Percentiles rank a stretch among this genome's conserved stretches.
Conservation (phyloP, 2,797 vertebrate genomes). For the Rhyacichthys aspro region DNA sequence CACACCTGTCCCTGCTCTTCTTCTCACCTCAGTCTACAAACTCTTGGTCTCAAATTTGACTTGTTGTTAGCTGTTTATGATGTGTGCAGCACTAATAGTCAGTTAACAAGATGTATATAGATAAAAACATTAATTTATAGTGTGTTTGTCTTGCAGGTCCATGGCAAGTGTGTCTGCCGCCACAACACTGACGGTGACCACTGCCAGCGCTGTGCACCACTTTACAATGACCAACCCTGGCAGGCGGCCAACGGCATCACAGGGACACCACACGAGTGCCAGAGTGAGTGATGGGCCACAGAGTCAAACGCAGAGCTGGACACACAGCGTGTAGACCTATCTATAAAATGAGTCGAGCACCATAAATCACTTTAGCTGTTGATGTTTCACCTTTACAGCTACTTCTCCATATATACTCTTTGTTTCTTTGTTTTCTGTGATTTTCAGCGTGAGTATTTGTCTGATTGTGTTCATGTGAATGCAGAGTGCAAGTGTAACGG, state of each 20-base stretch:
- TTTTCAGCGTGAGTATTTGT: neutral
- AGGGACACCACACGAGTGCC: constrained; percentile 86
- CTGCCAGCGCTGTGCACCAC: constrained; percentile 87
- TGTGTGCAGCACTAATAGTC: no score
- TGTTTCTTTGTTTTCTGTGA: neutral
- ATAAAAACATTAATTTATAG: constrained; percentile 6
- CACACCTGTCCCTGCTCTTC: no score
- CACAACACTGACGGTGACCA: constrained; percentile 93
- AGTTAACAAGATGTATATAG: neutral
- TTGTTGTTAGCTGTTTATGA: neutral
- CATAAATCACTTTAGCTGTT: constrained; percentile 46
- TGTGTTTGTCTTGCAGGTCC: constrained; percentile 78
- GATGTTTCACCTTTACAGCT: constrained; percentile 9
- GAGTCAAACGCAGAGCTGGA: constrained; percentile 48
- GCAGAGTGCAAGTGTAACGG: constrained; percentile 92
- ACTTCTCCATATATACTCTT: neutral
- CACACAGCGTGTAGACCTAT: constrained; percentile 37
- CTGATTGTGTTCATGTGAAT: constrained; percentile 13
- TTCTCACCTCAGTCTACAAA: no score
- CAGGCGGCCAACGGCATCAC: constrained; percentile 88
- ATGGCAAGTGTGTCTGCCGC: constrained; percentile 92
- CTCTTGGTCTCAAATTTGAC: no score
- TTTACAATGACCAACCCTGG: constrained; percentile 93
- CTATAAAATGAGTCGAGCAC: constrained; percentile 33
- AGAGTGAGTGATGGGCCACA: constrained; percentile 76